A percentile compares a stretch with the other conserved stretches of the same genome.
phyloP scores from a whole-genome alignment of 2,888 invertebrate genomes.

The Temnothorax unifasciatus region DNA sequence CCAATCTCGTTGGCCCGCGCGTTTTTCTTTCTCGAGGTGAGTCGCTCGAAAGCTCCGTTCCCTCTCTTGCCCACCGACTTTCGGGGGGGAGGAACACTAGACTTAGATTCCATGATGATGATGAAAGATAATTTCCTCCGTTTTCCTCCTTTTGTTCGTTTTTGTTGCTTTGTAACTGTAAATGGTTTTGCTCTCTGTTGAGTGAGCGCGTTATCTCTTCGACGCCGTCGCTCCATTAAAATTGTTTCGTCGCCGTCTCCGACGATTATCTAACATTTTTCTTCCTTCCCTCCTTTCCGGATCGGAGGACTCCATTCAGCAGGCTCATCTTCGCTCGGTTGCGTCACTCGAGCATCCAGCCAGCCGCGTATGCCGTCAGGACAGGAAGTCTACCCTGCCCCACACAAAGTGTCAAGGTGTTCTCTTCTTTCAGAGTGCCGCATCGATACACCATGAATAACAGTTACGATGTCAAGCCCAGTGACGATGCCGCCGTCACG shows the following conservation, averaged over 20 bases:
- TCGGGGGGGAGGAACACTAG: too few species aligned
- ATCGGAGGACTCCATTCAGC: too few species aligned
- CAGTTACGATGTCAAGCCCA: conserved; percentile 27
- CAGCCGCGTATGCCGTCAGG: neutral
- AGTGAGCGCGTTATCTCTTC: neutral
- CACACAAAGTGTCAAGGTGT: neutral
- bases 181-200: neutral
- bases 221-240: neutral
- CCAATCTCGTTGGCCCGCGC: neutral
- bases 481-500: conserved; percentile 52
- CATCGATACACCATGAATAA: conserved; percentile 61
- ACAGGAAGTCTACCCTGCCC: neutral
- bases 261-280: conserved; percentile 25
- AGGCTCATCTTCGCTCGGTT: neutral
- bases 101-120: too few species aligned
- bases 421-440: conserved; percentile 14
- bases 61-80: neutral
- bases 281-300: neutral
- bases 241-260: neutral
- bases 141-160: neutral
- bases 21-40: neutral
- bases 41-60: neutral
- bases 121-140: too few species aligned
- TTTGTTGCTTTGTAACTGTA: neutral
- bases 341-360: neutral